Base-by-base conservation (phyloP, 2,113 vertebrate species). In the Abramis brama region DNA sequence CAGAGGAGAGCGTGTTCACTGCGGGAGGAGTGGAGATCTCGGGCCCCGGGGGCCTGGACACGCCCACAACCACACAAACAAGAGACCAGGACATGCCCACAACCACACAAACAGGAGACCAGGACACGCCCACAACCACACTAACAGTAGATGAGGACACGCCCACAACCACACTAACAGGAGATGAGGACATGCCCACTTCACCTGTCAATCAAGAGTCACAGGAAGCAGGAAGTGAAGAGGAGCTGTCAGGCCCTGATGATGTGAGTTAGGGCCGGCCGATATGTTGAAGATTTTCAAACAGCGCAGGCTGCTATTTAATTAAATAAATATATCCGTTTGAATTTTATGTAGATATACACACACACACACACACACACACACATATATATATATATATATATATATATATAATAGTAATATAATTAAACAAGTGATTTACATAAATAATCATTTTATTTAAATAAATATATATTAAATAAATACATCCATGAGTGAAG, bases 11-110 rank as follows among this genome's bases (percentile, higher is more conserved):
- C 0, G 95, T 99, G 45, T 96, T 97, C 86, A 99, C 97, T 0
- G 97, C 96, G 0, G 68, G 91, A 0, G 97, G 97, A 1, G 96
- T 96, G 82, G 97, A 97, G 91, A 96, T 98, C 91, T 91, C 89
- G 0, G 95, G 93, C 5, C 93, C 93, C 0, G 94, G 91, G 2
- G 43, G 82, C 50, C 89, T 85, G 3, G 60, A 89, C 12, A 73
- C 83, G 85, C 82, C 11, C 5, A 76, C 43, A 59, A 90, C 7
- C 87, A 36, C 13, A 52, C 19, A 13, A 5, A 45, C 4, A 6
- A 4, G 2, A 13, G 5, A 73, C 2, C 2, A n/a, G 39, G 70
- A 73, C 36, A 45, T 36, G 30, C 66, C 66, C 66, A 21, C 33
- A 30, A 6, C 5, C 5, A 17, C 15, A 33, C 13, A 6, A n/a